Evolutionary conservation across 2,113 vertebrate genomes (phyloP).

Genomic region (Alaudala cheleensis): DNA sequence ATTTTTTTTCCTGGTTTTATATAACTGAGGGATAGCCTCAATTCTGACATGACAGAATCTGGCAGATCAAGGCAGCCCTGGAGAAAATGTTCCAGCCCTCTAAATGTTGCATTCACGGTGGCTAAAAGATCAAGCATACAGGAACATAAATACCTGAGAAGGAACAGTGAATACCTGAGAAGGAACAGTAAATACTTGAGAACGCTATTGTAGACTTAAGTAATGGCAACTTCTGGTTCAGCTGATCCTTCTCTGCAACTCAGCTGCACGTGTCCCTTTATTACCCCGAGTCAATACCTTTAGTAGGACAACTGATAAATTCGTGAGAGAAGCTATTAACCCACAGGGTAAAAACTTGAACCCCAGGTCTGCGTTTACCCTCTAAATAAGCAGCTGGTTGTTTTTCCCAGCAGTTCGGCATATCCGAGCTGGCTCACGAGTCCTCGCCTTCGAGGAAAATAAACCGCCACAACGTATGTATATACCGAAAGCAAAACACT

Average conservation of each 20-base stretch:
- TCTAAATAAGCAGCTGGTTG: neutral
- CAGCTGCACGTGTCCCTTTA: neutral
- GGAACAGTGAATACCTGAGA: neutral
- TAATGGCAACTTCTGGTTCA: neutral
- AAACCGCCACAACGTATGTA: fast-evolving
- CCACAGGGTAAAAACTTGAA: neutral
- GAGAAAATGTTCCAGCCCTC: neutral
- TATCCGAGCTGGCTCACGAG: neutral
- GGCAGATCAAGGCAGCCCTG: neutral
- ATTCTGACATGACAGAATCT: neutral
- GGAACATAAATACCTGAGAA: neutral
- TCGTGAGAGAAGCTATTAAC: neutral
- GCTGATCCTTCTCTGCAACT: neutral
- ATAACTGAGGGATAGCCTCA: neutral
- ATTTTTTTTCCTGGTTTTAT: neutral
- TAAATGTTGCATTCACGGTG: neutral
- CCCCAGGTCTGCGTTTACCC: neutral
- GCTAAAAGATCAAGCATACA: neutral
- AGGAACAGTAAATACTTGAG: neutral
- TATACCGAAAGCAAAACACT: neutral
- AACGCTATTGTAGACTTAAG: neutral
- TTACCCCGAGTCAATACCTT: fast-evolving
- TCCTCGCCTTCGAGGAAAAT: neutral
- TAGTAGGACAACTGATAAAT: fast-evolving
- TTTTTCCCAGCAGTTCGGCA: neutral